Base-by-base conservation (phyloP, 2,113 vertebrate genomes). In the Triplophysa dalaica region DNA sequence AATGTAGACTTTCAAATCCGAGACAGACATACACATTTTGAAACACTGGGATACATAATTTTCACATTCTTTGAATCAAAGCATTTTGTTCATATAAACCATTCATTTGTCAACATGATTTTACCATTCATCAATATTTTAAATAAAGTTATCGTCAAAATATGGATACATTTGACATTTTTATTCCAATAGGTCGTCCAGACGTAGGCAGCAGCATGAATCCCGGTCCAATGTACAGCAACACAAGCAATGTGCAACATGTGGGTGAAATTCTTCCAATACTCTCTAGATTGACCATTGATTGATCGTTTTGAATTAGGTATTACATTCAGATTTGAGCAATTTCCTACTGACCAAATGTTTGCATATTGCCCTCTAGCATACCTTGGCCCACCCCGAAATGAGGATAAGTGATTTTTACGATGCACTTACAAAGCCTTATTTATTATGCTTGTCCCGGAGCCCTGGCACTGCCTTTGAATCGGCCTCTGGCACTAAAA, bases 311-410 rank as follows among this genome's bases (percentile, higher is more conserved):
- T 58, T 21, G 24, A 29, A 50, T 29, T 38, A 61, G 52, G 76
- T 79, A 85, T 85, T 82, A 78, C 77, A 79, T 80, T 69, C 77
- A 82, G 77, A 64, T 78, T 74, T 67, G 43, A 75, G 73, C 76
- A 43, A 61, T 82, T 80, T 85, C 80, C 76, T 26, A 60, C 83
- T 67, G 72, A 75, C 83, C 66, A 66, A 68, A 74, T 26, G 50
- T 75, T 81, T 75, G 79, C 64, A 45, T 56, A 60, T 78, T 69
- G 75, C 69, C 75, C 70, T 74, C 22, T 21, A 64, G 70, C 70
- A 75, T 75, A 81, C 41, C 64, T 81, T 69, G 70, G 56, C 66
- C 60, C 19, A 38, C 65, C 76, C 16, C 48, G 24, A 77, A 54
- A 75, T 70, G 72, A 75, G 79, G 68, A 81, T 45, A 81, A 78